phyloP scores from a whole-genome alignment of 2,888 invertebrate species.

The Sarcophaga subvicina region DNA sequence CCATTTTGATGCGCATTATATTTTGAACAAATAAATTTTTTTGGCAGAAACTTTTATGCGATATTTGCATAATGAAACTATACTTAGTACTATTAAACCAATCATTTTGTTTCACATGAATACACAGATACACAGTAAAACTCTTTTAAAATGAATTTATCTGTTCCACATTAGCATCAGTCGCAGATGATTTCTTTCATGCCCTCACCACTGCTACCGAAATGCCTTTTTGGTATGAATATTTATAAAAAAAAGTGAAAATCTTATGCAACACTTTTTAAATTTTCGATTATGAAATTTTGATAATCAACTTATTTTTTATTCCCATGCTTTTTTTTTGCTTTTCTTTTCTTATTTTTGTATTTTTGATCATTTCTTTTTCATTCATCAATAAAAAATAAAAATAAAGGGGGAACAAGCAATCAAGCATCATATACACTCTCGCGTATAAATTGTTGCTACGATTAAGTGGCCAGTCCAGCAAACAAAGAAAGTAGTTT shows the following conservation, averaged over 20 bases:
- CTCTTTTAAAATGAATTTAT: constrained; percentile 12
- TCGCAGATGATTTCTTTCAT: not conserved
- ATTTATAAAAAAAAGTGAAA: constrained; percentile 48
- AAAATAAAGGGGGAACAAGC: not conserved
- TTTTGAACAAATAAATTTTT: too few relatives aligned
- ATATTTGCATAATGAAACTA: constrained; percentile 35
- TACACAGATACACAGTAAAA: not conserved
- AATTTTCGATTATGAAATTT: constrained; percentile 55
- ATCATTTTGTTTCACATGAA: not conserved
- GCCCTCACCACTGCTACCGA: too few relatives aligned
- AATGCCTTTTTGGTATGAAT: not conserved
- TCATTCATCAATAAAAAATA: constrained; percentile 34
- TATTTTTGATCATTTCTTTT: constrained; percentile 45
- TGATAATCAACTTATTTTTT: constrained; percentile 21
- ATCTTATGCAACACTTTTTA: constrained; percentile 55
- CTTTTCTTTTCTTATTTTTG: constrained; percentile 7
- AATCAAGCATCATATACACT: not conserved
- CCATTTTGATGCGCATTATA: not conserved
- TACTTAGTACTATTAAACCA: not conserved
- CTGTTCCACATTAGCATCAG: not conserved
- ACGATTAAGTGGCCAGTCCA: not conserved
- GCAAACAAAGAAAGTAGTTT: constrained; percentile 58
- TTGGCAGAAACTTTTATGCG: too few relatives aligned
- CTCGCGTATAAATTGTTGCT: not conserved
- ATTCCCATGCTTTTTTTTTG: constrained; percentile 5